Evolutionary conservation across 2,797 vertebrate species (phyloP).

Genomic region (Hippoglossus hippoglossus): DNA sequence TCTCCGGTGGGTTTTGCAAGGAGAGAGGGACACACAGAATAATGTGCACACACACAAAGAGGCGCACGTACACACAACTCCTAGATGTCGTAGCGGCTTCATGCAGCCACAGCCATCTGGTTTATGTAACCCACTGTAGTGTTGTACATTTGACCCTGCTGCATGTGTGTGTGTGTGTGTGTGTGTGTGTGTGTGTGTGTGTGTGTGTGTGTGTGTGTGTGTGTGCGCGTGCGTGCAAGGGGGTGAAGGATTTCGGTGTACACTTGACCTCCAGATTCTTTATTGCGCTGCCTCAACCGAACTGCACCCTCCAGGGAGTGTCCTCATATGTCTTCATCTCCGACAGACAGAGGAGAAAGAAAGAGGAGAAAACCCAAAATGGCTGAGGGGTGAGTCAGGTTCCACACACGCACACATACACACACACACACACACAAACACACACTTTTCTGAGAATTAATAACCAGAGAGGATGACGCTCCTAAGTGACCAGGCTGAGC

Average conservation of each 20-base stretch:
- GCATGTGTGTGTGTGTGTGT: conserved; percentile 11
- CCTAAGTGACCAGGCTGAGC: conserved; percentile 52
- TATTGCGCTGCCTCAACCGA: conserved; percentile 50
- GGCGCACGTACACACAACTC: conserved; percentile 30
- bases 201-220: conserved; percentile 15
- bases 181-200: conserved; percentile 14
- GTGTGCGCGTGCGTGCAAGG: conserved; percentile 1
- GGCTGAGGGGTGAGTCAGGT: conserved; percentile 17
- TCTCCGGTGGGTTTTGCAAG: conserved; percentile 85
- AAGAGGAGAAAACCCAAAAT: conserved; percentile 32
- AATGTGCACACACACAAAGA: conserved; percentile 37
- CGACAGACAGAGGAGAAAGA: conserved; percentile 44
- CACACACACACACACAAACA: conserved; percentile 8
- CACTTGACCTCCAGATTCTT: conserved; percentile 71
- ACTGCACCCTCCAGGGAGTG: conserved; percentile 54
- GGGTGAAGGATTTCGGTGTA: conserved; percentile 54
- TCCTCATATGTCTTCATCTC: conserved; percentile 65
- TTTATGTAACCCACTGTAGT: conserved; percentile 73
- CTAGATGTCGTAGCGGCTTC: conserved; percentile 58
- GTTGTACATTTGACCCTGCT: conserved; percentile 63
- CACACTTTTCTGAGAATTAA: conserved; percentile 45
- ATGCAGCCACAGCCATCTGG: conserved; percentile 69
- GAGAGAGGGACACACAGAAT: conserved; percentile 47
- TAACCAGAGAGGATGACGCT: conserved; percentile 57
- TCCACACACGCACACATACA: conserved; percentile 5